Evolutionary conservation across 2,888 invertebrate species (phyloP).

Genomic region (Encarsia formosa): DNA sequence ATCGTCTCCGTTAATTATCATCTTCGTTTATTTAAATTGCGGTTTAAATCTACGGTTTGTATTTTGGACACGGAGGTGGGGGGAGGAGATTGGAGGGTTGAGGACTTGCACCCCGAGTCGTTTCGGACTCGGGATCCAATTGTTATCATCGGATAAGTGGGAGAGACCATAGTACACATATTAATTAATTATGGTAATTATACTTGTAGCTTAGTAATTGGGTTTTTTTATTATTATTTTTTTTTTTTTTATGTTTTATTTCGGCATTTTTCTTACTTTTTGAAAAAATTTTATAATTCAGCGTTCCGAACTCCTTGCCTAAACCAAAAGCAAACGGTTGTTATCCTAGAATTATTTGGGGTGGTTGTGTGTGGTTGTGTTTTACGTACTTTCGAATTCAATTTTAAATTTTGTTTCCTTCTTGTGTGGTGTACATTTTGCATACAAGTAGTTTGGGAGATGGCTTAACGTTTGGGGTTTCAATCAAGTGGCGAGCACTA

Average conservation of each 20-base stretch:
- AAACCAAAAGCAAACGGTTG: no score
- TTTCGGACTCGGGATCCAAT: not conserved
- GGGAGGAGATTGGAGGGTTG: conserved; percentile 17
- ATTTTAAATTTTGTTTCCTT: no score
- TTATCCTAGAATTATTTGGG: no score
- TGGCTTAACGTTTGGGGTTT: no score
- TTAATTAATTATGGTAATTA: conserved; percentile 49
- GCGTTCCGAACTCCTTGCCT: conserved; percentile 53
- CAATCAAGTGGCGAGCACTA: conserved; percentile 50
- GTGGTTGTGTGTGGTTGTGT: conserved; percentile 14
- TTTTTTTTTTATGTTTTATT: no score
- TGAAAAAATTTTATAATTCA: conserved; percentile 43
- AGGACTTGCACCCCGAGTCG: not conserved
- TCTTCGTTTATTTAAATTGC: conserved; percentile 47
- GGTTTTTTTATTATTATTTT: conserved; percentile 48
- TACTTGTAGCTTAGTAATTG: conserved; percentile 51
- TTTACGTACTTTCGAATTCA: no score
- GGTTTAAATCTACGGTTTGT: conserved; percentile 49
- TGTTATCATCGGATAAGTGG: conserved; percentile 41
- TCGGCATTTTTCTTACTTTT: no score
- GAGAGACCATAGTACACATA: conserved; percentile 53
- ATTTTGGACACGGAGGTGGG: conserved; percentile 36
- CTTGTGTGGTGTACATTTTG: no score
- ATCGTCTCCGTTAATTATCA: conserved; percentile 31
- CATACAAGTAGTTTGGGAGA: not conserved